These are phyloP conservation scores for Hypanus sabinus DNA, from an alignment of 2,113 vertebrate species.

Conservation along the genomic window DNA sequence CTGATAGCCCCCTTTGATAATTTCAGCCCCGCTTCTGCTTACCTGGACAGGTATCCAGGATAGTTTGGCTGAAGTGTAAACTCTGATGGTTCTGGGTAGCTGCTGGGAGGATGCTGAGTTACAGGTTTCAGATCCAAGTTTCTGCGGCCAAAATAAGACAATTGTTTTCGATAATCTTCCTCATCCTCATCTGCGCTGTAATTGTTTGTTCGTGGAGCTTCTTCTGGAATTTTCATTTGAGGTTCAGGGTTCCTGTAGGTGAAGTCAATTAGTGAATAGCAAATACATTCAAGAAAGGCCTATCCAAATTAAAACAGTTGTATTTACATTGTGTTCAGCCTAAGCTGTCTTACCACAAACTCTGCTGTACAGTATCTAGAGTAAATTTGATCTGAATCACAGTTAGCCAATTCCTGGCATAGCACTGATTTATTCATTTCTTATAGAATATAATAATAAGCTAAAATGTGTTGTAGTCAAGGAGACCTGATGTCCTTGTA, in stretches of 20 bases:
- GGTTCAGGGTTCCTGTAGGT: slow-evolving; percentile 77
- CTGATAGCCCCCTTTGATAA: not conserved
- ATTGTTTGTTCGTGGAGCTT: slow-evolving; percentile 77
- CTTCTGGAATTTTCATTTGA: slow-evolving; percentile 75
- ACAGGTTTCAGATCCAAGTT: slow-evolving; percentile 83
- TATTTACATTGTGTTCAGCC: not conserved
- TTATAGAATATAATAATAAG: not conserved
- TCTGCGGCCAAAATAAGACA: slow-evolving; percentile 89
- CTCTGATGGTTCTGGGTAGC: slow-evolving; percentile 69
- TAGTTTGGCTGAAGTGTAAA: slow-evolving; percentile 73
- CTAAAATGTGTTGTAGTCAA: too few relatives aligned
- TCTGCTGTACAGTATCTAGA: not conserved
- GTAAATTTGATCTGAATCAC: not conserved
- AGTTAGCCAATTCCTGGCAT: not conserved
- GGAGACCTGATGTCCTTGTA: too few relatives aligned
- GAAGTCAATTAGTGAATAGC: not conserved
- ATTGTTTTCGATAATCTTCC: slow-evolving; percentile 91
- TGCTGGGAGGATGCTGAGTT: slow-evolving; percentile 62
- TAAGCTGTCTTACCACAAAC: not conserved
- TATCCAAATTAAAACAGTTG: not conserved
- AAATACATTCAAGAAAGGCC: too few relatives aligned
- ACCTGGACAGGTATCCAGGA: slow-evolving; percentile 74
- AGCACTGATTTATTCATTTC: too few relatives aligned
- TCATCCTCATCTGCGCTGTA: slow-evolving; percentile 91
- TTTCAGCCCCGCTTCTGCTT: slow-evolving; percentile 41